phyloP scores from a whole-genome alignment of 2,888 invertebrate species.

The Portevinia maculata region DNA sequence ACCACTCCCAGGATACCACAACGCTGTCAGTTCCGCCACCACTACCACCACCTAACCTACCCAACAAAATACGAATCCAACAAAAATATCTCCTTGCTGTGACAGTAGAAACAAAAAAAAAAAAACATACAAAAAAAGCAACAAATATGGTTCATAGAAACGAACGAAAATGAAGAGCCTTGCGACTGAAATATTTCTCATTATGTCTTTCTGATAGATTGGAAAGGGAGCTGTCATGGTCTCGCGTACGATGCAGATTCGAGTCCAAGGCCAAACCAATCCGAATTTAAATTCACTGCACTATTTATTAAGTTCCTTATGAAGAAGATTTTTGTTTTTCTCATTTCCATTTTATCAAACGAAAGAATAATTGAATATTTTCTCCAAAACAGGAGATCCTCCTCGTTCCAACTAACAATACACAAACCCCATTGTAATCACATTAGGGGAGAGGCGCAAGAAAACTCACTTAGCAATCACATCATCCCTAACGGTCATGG shows the following conservation, averaged over 20 bases:
- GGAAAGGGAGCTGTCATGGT: slow-evolving; percentile 44
- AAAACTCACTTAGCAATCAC: slow-evolving; percentile 47
- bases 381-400: slow-evolving; percentile 34
- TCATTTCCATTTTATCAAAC: slow-evolving; percentile 44
- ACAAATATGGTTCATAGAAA: slow-evolving; percentile 24
- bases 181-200: slow-evolving; percentile 67
- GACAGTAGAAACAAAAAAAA: slow-evolving; percentile 32
- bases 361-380: slow-evolving; percentile 59
- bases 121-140: background rate
- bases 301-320: slow-evolving; percentile 51
- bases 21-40: background rate
- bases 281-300: slow-evolving; percentile 58
- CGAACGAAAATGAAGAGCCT: slow-evolving; percentile 63
- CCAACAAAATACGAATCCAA: slow-evolving; percentile 22
- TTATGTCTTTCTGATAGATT: slow-evolving; percentile 48
- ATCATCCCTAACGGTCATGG: slow-evolving; percentile 21
- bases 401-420: slow-evolving; percentile 8
- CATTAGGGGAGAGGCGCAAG: slow-evolving; percentile 39
- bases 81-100: slow-evolving; percentile 30
- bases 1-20: slow-evolving; percentile 29
- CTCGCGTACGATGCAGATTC: slow-evolving; percentile 20
- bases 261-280: slow-evolving; percentile 59
- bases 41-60: background rate
- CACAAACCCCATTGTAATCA: slow-evolving; percentile 51
- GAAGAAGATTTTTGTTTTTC: slow-evolving; percentile 44